phyloP scores from a whole-genome alignment of 2,113 vertebrate species.

The Heliornis fulica region DNA sequence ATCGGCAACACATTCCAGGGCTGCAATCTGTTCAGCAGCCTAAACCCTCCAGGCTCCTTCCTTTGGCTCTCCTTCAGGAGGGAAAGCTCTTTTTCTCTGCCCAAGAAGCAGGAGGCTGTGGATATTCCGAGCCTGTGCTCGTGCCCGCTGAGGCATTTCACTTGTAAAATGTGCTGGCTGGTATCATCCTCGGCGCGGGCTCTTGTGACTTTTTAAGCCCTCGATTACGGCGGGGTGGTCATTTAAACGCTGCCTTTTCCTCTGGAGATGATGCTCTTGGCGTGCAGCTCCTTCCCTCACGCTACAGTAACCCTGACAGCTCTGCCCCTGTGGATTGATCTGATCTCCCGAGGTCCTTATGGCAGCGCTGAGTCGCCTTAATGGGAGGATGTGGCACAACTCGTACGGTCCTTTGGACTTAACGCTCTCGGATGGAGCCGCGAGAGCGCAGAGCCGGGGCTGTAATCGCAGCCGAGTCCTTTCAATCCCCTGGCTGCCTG shows the following conservation, averaged over 20 bases:
- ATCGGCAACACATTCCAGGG: not conserved
- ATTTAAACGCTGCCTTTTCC: constrained; percentile 3
- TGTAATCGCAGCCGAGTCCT: not conserved
- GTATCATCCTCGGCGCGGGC: not conserved
- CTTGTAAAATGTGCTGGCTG: constrained; percentile 58
- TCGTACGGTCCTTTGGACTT: not conserved
- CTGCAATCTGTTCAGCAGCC: constrained; percentile 46
- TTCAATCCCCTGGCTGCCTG: not conserved
- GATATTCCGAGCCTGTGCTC: constrained; percentile 3
- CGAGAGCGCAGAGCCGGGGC: fast-evolving
- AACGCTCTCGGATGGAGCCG: not conserved
- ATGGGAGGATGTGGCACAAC: not conserved
- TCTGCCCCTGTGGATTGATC: not conserved
- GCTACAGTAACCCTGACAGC: not conserved
- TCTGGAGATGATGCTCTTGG: constrained; percentile 11
- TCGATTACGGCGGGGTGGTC: not conserved
- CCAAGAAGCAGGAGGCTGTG: not conserved
- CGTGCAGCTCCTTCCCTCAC: not conserved
- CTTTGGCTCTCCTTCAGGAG: constrained; percentile 56
- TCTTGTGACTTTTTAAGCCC: constrained; percentile 15
- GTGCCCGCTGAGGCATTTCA: constrained; percentile 61
- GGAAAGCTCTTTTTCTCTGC: constrained; percentile 32
- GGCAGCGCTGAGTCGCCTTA: not conserved
- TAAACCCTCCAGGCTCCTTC: not conserved
- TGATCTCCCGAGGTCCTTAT: not conserved